phyloP scores from a whole-genome alignment of 1,140 invertebrate genomes.

The Yoshiicerus persimilis region DNA sequence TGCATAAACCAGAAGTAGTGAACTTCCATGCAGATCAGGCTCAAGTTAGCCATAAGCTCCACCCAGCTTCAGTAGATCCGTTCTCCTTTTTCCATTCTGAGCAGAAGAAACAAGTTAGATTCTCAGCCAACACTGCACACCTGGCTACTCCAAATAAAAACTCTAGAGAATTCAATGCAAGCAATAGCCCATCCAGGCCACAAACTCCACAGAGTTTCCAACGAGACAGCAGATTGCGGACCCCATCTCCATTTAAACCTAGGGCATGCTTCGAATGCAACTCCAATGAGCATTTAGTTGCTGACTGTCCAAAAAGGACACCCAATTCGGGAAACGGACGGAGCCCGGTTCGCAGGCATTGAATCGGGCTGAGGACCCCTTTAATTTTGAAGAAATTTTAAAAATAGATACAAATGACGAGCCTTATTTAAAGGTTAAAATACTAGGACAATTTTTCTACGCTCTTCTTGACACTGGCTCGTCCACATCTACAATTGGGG shows the following conservation, averaged over 20 bases:
- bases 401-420: no score
- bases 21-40: no score
- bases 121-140: no score
- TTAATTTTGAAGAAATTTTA: no score
- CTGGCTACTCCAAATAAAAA: no score
- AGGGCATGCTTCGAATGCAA: not conserved
- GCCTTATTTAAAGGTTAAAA: not conserved
- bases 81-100: not conserved
- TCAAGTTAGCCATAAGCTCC: not conserved
- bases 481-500: no score
- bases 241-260: no score
- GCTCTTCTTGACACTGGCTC: no score
- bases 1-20: not conserved
- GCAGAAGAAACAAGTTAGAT: not conserved
- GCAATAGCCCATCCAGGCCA: no score
- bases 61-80: conserved; percentile 6
- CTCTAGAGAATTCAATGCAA: no score
- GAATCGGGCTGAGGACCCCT: not conserved
- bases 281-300: not conserved
- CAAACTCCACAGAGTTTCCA: no score
- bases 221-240: no score
- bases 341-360: not conserved
- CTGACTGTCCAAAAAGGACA: not conserved
- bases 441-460: not conserved
- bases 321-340: not conserved